A percentile compares a stretch with the other conserved stretches of the same genome.
These are phyloP conservation scores for Calliopum simillimum DNA, from an alignment of 2,888 invertebrate species.

Conservation along the genomic window DNA sequence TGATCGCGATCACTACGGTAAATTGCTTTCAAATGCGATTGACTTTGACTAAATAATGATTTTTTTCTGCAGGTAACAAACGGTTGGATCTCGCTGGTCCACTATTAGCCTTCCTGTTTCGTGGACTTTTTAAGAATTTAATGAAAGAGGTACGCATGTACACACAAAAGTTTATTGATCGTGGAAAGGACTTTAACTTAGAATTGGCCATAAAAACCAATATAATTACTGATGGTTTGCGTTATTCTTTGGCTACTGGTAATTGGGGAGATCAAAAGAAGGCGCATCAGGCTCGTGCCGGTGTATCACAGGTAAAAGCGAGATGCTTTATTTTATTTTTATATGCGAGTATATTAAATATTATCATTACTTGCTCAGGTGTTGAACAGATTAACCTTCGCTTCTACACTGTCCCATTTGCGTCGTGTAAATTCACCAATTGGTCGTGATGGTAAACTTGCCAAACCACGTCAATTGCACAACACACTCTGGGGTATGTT, in stretches of 20 bases:
- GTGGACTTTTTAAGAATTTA: constrained; percentile 95
- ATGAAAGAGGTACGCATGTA: constrained; percentile 98
- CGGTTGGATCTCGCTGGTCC: constrained; percentile 98
- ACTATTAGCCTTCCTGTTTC: constrained; percentile 93
- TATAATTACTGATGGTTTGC: constrained; percentile 96
- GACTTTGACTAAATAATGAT: background rate
- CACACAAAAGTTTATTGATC: constrained; percentile 98
- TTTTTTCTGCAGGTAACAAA: constrained; percentile 75
- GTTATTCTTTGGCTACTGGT: constrained; percentile 98
- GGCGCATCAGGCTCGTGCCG: constrained; percentile 87
- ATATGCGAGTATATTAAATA: background rate
- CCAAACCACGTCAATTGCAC: constrained; percentile 98
- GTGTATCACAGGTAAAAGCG: constrained; percentile 79
- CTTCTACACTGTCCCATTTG: constrained; percentile 97
- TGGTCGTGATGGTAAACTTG: constrained; percentile 98
- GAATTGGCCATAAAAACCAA: constrained; percentile 92
- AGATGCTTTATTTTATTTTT: background rate
- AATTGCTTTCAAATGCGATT: background rate
- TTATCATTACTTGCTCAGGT: constrained; percentile 73
- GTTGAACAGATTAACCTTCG: constrained; percentile 97
- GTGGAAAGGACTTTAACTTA: constrained; percentile 98
- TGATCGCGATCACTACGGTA: constrained; percentile 99
- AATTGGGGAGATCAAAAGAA: constrained; percentile 99
- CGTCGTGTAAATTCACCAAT: constrained; percentile 98
- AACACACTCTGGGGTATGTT: constrained; percentile 99